phyloP scores from a whole-genome alignment of 1,140 invertebrate genomes.

The Venustaconcha ellipsiformis region DNA sequence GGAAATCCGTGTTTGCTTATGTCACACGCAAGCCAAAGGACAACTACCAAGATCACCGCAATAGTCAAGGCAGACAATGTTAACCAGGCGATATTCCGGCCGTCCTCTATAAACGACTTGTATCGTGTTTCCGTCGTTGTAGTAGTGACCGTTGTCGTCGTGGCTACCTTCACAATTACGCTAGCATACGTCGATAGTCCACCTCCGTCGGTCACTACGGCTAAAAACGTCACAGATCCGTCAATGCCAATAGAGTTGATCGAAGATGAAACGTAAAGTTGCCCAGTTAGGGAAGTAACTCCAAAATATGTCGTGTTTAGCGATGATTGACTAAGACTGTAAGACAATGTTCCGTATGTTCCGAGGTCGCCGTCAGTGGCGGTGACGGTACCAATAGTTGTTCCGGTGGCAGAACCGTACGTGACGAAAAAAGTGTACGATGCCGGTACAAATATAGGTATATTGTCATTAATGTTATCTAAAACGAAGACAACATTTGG shows the following conservation, averaged over 20 bases:
- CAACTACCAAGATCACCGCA: too few relatives aligned
- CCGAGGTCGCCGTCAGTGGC: constrained; percentile 14
- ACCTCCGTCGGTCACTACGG: not conserved
- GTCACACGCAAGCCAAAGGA: not conserved
- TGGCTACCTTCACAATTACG: not conserved
- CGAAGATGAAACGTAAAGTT: too few relatives aligned
- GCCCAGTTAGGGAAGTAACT: not conserved
- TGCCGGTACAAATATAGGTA: constrained; percentile 15
- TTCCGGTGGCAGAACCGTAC: constrained; percentile 16
- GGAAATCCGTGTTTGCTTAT: too few relatives aligned
- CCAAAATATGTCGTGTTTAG: constrained; percentile 9
- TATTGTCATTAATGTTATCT: constrained; percentile 22
- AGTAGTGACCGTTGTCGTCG: constrained; percentile 3
- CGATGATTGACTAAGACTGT: constrained; percentile 8
- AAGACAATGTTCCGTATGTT: constrained; percentile 10
- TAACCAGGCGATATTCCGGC: constrained; percentile 10
- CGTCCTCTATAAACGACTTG: constrained; percentile 17
- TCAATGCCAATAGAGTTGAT: too few relatives aligned
- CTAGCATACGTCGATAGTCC: not conserved
- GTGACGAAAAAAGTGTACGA: constrained; percentile 14
- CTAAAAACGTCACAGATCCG: not conserved
- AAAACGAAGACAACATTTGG: not conserved
- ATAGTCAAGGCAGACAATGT: not conserved
- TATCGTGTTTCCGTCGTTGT: constrained; percentile 9
- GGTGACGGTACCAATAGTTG: constrained; percentile 7